Conservation (phyloP, 2,888 invertebrate species). For the Napeogenes inachia region DNA sequence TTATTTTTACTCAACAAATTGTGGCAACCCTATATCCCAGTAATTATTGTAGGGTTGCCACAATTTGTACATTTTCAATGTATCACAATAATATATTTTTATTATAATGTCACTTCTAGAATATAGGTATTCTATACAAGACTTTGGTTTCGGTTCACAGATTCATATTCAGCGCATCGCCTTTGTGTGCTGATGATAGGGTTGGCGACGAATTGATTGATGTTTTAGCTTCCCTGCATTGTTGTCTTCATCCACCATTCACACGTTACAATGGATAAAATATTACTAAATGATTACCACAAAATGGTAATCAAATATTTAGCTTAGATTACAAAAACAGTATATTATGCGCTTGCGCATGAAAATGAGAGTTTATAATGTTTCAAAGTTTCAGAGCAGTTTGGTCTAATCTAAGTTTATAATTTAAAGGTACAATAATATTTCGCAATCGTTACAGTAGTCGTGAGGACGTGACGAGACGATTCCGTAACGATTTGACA, state of each 20-base stretch:
- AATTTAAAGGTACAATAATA: slow-evolving; percentile 23
- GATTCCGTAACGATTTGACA: slow-evolving; percentile 37
- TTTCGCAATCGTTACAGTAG: neutral
- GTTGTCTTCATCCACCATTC: neutral
- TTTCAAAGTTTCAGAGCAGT: slow-evolving; percentile 7
- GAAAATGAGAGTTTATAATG: neutral
- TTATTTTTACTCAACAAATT: too few species aligned
- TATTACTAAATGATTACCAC: neutral
- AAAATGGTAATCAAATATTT: neutral
- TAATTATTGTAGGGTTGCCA: too few species aligned
- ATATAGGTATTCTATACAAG: slow-evolving; percentile 24
- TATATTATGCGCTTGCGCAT: slow-evolving; percentile 1
- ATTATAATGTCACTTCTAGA: slow-evolving; percentile 15
- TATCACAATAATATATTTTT: neutral
- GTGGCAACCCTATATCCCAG: too few species aligned
- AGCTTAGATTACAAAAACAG: neutral
- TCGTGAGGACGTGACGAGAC: slow-evolving; percentile 24
- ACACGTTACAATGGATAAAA: slow-evolving; percentile 5
- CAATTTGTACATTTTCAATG: too few species aligned
- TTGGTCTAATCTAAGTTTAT: slow-evolving; percentile 6
- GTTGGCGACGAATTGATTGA: slow-evolving; percentile 61
- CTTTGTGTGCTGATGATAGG: slow-evolving; percentile 49
- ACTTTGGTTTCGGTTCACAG: slow-evolving; percentile 50
- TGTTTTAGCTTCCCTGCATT: slow-evolving; percentile 30
- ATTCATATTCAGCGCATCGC: slow-evolving; percentile 42